Evolutionary conservation across 2,113 vertebrate genomes (phyloP), one percentile per base, ranked within the genome.

Genomic region (Poeciliopsis retropinna): DNA sequence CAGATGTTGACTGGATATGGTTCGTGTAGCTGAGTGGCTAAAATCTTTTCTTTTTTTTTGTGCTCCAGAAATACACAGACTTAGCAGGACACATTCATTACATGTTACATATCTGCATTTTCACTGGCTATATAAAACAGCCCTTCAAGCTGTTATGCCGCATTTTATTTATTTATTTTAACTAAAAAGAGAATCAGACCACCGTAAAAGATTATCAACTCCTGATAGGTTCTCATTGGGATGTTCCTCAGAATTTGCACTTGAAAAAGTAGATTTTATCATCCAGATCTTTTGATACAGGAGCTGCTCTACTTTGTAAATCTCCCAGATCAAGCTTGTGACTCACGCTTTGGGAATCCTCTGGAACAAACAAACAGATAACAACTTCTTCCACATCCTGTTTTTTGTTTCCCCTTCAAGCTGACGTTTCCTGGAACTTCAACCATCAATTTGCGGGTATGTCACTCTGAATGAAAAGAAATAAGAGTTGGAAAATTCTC

Each of bases 1-100:
- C 88, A 83, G 84, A 87, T 65, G 54, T 73, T 39, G 79, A 74
- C 80, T 75, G 82, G 78, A 85, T 70, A 60, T 69, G 74, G 64
- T 22, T n/a, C 68, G 72, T 68, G 69, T 64, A 78, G 87, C 85
- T 79, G 75, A 69, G 80, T 83, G 76, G 75, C 77, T 60, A 67
- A 61, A 60, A 14, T 41, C 14, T 39, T 39, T 13, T 39, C 60
- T 78, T 81, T 81, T 78, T 83, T 83, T 80, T 70, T 81, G 78
- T 28, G 64, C 63, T 39, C 0, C 62, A 41, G 27, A 57, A 77
- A 67, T 70, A 75, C 19, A 79, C 70, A 67, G 76, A 28, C 61
- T 8, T 8, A 64, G 19, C 34, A 15, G 57, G 64, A 60, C 27
- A 4, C 66, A 64, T 67, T 60, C 41, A 70, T 61, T 17, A 73